Evolutionary conservation across 2,113 vertebrate species (phyloP).

Genomic region (Paracanthobrama guichenoti): DNA sequence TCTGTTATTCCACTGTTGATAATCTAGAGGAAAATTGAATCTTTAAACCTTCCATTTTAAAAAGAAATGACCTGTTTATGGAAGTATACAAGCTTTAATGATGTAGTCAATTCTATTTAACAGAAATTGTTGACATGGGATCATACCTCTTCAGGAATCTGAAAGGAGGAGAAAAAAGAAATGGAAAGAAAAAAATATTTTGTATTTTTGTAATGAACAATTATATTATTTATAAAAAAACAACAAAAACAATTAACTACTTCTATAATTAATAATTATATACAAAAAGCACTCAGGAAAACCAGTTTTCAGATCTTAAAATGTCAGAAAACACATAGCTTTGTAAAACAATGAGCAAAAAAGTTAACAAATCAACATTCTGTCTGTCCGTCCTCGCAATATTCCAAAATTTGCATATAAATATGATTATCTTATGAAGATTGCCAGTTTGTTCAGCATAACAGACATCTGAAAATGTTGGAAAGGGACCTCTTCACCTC

Average conservation of each 20-base stretch:
- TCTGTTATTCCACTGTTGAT: neutral
- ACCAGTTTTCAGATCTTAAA: too few species aligned
- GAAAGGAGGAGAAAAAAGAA: slow-evolving; percentile 51
- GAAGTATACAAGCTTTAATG: slow-evolving; percentile 7
- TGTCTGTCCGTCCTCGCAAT: neutral
- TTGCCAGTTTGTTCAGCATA: too few species aligned
- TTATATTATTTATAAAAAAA: too few species aligned
- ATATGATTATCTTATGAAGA: neutral
- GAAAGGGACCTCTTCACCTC: slow-evolving; percentile 72
- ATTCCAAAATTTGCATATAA: neutral
- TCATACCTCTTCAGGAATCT: slow-evolving; percentile 89
- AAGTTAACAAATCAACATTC: too few species aligned
- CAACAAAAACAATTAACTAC: too few species aligned
- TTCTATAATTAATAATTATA: too few species aligned
- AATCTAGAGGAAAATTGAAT: neutral
- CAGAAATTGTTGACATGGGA: neutral
- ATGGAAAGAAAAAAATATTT: neutral
- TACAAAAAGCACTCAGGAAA: too few species aligned
- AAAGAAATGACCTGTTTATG: neutral
- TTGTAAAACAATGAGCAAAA: too few species aligned
- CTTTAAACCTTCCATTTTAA: neutral
- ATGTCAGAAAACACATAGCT: too few species aligned
- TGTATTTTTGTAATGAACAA: too few species aligned
- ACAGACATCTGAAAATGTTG: neutral
- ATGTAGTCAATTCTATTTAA: neutral